Evolutionary conservation across 2,797 vertebrate species (phyloP).

Genomic region (Anguilla pacifica): DNA sequence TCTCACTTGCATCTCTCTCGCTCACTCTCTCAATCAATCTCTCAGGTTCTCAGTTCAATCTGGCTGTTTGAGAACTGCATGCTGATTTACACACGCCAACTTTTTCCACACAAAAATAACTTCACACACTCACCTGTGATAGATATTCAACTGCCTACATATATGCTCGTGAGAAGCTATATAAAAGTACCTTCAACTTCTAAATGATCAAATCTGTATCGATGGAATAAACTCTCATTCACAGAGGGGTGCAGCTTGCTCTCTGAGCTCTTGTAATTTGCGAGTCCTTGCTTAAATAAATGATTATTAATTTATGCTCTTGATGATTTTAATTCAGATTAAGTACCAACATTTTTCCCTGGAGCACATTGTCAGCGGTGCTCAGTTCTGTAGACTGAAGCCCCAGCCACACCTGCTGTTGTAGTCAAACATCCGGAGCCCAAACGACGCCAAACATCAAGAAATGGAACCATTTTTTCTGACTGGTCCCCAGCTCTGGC

Average conservation of each 20-base stretch:
- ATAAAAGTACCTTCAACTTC: neutral
- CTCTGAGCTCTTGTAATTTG: too few relatives aligned
- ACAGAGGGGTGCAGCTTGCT: neutral
- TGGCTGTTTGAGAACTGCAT: neutral
- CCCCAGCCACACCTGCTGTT: neutral
- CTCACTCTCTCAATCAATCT: neutral
- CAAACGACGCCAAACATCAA: neutral
- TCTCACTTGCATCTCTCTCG: neutral
- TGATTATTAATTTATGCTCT: too few relatives aligned
- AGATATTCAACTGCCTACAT: neutral
- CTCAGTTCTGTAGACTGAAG: too few relatives aligned
- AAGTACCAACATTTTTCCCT: too few relatives aligned
- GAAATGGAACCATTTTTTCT: conserved; percentile 34
- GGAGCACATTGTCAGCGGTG: too few relatives aligned
- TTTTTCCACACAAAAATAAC: neutral
- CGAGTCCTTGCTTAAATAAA: too few relatives aligned
- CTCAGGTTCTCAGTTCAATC: neutral
- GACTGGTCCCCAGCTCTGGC: neutral
- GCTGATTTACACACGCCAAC: neutral
- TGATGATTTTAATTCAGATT: too few relatives aligned
- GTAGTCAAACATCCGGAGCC: neutral
- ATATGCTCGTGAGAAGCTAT: neutral
- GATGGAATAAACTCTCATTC: neutral
- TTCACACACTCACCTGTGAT: neutral
- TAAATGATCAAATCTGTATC: neutral